Evolutionary conservation across 2,888 invertebrate genomes (phyloP).

Genomic region (Acanthosoma haemorrhoidale): DNA sequence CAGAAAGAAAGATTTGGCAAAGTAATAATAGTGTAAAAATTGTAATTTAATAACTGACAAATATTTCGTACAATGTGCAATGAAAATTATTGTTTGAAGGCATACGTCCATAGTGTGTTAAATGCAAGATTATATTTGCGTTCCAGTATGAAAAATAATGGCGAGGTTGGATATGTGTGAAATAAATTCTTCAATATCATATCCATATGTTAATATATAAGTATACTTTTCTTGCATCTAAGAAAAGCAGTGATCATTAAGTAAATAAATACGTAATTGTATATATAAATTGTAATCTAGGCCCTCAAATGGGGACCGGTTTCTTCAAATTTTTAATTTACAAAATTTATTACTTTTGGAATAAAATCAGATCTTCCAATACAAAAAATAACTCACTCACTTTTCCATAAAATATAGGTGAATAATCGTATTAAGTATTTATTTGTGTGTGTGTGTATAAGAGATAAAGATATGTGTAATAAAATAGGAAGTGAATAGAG

Average conservation of each 20-base stretch:
- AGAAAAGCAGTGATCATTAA: slow-evolving; percentile 16
- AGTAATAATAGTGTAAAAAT: slow-evolving; percentile 37
- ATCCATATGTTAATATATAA: slow-evolving; percentile 30
- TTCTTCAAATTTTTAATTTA: slow-evolving; percentile 5
- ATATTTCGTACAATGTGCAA: slow-evolving; percentile 11
- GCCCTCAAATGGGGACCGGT: not conserved
- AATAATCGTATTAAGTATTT: not conserved
- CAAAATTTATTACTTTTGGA: not conserved
- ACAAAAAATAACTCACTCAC: not conserved
- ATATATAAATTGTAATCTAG: not conserved
- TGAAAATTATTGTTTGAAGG: slow-evolving; percentile 26
- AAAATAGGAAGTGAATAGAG: not conserved
- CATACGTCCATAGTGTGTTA: slow-evolving; percentile 30
- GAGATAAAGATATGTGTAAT: not conserved
- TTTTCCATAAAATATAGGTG: not conserved
- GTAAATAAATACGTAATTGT: slow-evolving; percentile 19
- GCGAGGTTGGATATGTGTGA: slow-evolving; percentile 11
- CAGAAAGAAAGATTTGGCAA: slow-evolving; percentile 34
- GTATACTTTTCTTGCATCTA: slow-evolving; percentile 29
- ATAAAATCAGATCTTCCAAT: slow-evolving; percentile 22
- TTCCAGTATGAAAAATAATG: slow-evolving; percentile 13
- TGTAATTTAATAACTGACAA: slow-evolving; percentile 33
- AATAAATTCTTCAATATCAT: slow-evolving; percentile 22
- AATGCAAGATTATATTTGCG: slow-evolving; percentile 19
- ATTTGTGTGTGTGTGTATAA: not conserved